Evolutionary conservation across 2,113 vertebrate genomes (phyloP), one percentile per base, ranked within the genome.

Genomic region (Paramisgurnus dabryanus): DNA sequence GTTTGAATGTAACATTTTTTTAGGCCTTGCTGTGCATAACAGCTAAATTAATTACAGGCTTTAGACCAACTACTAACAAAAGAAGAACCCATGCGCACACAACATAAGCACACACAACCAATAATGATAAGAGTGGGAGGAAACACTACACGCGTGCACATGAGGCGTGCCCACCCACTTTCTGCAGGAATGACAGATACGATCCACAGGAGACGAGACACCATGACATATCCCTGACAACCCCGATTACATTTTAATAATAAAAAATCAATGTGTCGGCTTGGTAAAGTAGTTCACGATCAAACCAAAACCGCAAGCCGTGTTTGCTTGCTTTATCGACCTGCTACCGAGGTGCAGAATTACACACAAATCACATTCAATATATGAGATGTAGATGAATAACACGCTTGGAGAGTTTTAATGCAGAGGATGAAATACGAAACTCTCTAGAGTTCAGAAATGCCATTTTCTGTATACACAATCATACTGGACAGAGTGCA

Each of bases 281-380:
- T 40, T 9, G 8, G 17, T 12, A 73, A 55, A 34, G 47, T 34
- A 47, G 18, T 6, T 2, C 2, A 47, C 12, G 7, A 61, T 74
- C 40, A 74, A 13, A 63, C 43, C 6, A n/a, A 64, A 41, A 39
- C 40, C 39, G 2, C 43, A 68, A 8, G 22, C 57, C 6, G 34
- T 76, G 74, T 76, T 65, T 55, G 50, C 61, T 55, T 4, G 3
- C 74, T 49, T 39, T 9, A 76, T 67, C 75, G 79, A 76, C 76
- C 47, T 63, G 11, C 55, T 69, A 53, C 41, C 50, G 60, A 60
- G 12, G 7, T 61, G 50, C 10, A 50, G n/a, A 80, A 80, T 73
- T 74, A 47, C 49, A 64, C n/a, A 74, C 40, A 5, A 2, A 49
- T 7, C 61, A n/a, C 10, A 41, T 55, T 27, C 49, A 47, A 49